Percentiles rank a stretch among this genome's conserved stretches.
These are phyloP conservation scores for Karalla daura DNA, from an alignment of 2,797 vertebrate species.

Conservation along the genomic window DNA sequence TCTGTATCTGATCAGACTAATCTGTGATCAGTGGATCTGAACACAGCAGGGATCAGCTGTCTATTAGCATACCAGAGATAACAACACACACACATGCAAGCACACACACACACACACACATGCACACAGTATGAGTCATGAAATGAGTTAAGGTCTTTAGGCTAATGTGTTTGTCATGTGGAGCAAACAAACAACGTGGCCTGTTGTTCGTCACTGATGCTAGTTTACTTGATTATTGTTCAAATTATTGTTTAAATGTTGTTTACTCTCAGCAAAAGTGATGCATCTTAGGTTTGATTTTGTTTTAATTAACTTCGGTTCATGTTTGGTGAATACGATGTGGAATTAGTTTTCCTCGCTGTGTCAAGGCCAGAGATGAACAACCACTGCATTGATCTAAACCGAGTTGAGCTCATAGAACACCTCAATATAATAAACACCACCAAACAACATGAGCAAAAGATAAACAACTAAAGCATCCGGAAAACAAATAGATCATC, in stretches of 20 bases:
- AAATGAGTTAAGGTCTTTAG: conserved; percentile 11
- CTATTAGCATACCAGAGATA: conserved; percentile 61
- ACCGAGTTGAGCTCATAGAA: neutral
- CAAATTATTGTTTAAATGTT: neutral
- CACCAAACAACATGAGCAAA: neutral
- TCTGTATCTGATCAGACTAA: conserved; percentile 47
- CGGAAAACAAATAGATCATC: too few relatives aligned
- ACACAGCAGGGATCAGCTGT: conserved; percentile 47
- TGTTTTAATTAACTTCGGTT: neutral
- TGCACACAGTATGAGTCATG: conserved; percentile 1
- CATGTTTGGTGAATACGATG: neutral
- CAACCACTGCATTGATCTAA: neutral
- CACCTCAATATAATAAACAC: neutral
- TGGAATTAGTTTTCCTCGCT: too few relatives aligned
- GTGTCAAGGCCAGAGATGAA: too few relatives aligned
- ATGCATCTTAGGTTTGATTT: neutral
- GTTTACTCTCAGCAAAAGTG: neutral
- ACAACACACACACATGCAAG: conserved; percentile 37
- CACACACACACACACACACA: conserved; percentile 16
- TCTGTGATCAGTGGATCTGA: conserved; percentile 56
- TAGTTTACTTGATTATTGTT: neutral
- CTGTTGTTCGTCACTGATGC: too few relatives aligned
- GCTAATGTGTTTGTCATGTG: conserved; percentile 26
- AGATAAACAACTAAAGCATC: neutral
- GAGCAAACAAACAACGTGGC: conserved; percentile 9